Conservation (phyloP, 2,797 vertebrate species). For the Taenioides sp. region DNA sequence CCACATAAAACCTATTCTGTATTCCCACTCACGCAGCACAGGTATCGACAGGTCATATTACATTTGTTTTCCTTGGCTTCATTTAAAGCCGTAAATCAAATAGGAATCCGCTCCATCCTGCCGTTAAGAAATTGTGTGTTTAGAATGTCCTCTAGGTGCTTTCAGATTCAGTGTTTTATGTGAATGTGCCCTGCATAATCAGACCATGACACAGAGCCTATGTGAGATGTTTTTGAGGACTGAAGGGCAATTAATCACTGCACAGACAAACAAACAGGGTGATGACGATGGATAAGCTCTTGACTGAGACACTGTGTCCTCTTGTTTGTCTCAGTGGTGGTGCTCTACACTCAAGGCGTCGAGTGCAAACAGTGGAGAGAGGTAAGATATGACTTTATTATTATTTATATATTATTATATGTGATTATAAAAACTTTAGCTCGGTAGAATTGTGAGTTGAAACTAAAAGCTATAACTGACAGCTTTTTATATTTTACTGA, state of each 20-base stretch:
- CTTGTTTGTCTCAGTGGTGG: slow-evolving; percentile 81
- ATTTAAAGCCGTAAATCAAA: slow-evolving; percentile 45
- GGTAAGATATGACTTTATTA: slow-evolving; percentile 79
- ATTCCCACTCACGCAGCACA: slow-evolving; percentile 37
- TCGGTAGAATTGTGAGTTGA: too few species aligned
- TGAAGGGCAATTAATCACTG: slow-evolving; percentile 57
- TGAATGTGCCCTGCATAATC: slow-evolving; percentile 31
- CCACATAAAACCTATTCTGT: slow-evolving; percentile 38
- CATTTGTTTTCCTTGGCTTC: slow-evolving; percentile 16
- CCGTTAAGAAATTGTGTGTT: slow-evolving; percentile 36
- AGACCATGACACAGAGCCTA: slow-evolving; percentile 22
- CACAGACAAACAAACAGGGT: slow-evolving; percentile 48
- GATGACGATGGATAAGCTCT: slow-evolving; percentile 14
- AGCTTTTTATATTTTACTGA: too few species aligned
- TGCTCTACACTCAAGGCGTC: slow-evolving; percentile 91
- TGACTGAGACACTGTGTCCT: slow-evolving; percentile 37
- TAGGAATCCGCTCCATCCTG: slow-evolving; percentile 33
- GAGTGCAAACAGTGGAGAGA: slow-evolving; percentile 94
- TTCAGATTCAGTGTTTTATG: slow-evolving; percentile 20
- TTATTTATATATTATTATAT: neutral
- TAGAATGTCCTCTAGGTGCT: slow-evolving; percentile 28
- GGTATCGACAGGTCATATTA: slow-evolving; percentile 37
- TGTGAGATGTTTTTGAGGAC: slow-evolving; percentile 32
- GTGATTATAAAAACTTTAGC: too few species aligned
- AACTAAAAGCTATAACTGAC: too few species aligned